Conservation (phyloP, 2,888 invertebrate species). For the Tipula helvola region DNA sequence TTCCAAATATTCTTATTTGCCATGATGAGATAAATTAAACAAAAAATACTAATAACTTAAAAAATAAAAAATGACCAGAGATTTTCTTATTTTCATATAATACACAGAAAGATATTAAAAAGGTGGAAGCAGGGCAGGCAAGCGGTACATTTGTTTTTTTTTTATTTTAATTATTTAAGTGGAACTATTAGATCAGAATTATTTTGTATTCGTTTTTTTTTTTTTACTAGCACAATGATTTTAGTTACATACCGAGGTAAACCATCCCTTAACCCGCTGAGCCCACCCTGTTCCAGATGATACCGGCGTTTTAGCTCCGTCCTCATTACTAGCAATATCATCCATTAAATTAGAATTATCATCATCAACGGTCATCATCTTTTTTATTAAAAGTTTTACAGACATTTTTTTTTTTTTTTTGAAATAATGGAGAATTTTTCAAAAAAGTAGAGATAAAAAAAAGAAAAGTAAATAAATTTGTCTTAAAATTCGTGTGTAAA, state of each 20-base stretch:
- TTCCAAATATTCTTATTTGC: neutral
- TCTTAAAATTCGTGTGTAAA: neutral
- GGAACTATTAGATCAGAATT: neutral
- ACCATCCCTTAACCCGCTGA: constrained; percentile 58
- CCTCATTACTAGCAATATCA: constrained; percentile 14
- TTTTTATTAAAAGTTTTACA: neutral
- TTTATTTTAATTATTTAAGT: neutral
- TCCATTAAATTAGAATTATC: constrained; percentile 21
- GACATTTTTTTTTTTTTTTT: neutral
- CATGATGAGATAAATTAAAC: neutral
- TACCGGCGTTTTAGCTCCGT: constrained; percentile 27
- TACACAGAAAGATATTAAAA: neutral
- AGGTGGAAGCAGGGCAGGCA: constrained; percentile 14
- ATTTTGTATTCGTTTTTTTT: neutral
- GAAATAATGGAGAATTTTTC: neutral
- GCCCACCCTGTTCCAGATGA: constrained; percentile 46
- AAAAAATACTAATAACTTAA: neutral
- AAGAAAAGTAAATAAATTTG: neutral
- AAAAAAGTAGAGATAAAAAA: neutral
- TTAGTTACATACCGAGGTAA: constrained; percentile 52
- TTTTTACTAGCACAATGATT: constrained; percentile 7
- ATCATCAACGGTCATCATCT: constrained; percentile 16
- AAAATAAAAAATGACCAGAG: neutral
- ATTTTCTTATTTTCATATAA: neutral
- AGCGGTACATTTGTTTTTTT: constrained; percentile 12